Percentiles rank a stretch among this genome's conserved stretches.
Conservation (phyloP, 2,888 invertebrate genomes). For the Geophilus truncorum region DNA sequence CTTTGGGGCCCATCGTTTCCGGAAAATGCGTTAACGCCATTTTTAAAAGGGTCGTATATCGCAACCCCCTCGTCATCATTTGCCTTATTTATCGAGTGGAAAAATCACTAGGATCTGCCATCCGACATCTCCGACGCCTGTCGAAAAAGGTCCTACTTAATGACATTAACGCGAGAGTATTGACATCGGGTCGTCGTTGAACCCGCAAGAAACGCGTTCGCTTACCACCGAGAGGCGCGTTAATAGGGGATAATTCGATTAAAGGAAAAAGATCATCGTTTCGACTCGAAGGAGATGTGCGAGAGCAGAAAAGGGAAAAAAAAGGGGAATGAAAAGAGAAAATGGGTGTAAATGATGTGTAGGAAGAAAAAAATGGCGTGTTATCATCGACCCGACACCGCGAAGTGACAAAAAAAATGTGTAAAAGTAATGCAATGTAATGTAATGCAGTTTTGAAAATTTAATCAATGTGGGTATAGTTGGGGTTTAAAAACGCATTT, state of each 20-base stretch:
- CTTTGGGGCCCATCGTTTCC: not conserved
- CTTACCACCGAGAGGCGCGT: not conserved
- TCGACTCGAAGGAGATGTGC: not conserved
- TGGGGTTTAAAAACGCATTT: not conserved
- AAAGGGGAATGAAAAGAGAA: not conserved
- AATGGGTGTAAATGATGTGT: not conserved
- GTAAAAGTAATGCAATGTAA: no score
- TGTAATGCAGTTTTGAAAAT: not conserved
- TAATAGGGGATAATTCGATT: not conserved
- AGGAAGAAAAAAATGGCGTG: not conserved
- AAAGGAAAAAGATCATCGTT: constrained; percentile 5
- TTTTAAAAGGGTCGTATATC: not conserved
- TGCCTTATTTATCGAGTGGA: constrained; percentile 6
- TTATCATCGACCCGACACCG: not conserved
- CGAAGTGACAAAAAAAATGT: not conserved
- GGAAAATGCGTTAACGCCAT: not conserved
- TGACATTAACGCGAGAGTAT: not conserved
- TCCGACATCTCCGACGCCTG: not conserved
- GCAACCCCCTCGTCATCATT: not conserved
- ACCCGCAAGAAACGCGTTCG: not conserved
- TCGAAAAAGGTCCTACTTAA: not conserved
- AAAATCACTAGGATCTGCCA: not conserved
- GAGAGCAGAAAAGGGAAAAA: not conserved
- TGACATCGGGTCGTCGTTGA: not conserved
- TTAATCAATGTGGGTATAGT: not conserved